Evolutionary conservation across 2,888 invertebrate genomes (phyloP).

Genomic region (Tetanocera ferruginea): DNA sequence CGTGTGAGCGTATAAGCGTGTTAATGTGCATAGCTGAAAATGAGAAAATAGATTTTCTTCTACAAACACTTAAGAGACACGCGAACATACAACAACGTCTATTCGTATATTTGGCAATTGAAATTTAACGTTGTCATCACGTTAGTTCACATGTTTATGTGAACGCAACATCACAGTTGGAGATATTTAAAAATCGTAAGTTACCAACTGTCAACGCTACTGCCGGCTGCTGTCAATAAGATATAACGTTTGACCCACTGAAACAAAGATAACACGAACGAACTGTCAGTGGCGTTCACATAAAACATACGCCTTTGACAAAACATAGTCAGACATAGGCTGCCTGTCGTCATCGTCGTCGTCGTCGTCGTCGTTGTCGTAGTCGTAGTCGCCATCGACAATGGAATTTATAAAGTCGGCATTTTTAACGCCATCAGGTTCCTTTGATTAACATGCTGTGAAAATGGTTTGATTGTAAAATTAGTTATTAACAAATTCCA

Average conservation of each 20-base stretch:
- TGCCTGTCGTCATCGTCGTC: too few species aligned
- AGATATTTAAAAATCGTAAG: neutral
- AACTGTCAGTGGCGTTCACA: neutral
- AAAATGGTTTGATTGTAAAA: conserved; percentile 7
- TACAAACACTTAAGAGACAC: neutral
- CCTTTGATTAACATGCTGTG: conserved; percentile 14
- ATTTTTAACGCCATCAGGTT: conserved; percentile 1
- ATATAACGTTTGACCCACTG: neutral
- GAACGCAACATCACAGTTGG: neutral
- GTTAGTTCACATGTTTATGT: neutral
- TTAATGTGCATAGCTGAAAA: neutral
- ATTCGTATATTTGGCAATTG: neutral
- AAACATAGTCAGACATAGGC: too few species aligned
- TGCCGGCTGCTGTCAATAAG: conserved; percentile 15
- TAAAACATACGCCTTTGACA: too few species aligned
- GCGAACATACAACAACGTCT: neutral
- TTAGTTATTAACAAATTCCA: conserved; percentile 20
- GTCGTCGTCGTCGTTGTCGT: too few species aligned
- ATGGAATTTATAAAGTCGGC: too few species aligned
- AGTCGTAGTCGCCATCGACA: too few species aligned
- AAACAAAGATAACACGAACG: neutral
- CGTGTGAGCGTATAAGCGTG: neutral
- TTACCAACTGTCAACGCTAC: neutral
- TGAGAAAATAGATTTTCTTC: conserved; percentile 18
- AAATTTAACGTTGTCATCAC: neutral